phyloP scores from a whole-genome alignment of 2,113 vertebrate genomes.

The Calidris pygmaea region DNA sequence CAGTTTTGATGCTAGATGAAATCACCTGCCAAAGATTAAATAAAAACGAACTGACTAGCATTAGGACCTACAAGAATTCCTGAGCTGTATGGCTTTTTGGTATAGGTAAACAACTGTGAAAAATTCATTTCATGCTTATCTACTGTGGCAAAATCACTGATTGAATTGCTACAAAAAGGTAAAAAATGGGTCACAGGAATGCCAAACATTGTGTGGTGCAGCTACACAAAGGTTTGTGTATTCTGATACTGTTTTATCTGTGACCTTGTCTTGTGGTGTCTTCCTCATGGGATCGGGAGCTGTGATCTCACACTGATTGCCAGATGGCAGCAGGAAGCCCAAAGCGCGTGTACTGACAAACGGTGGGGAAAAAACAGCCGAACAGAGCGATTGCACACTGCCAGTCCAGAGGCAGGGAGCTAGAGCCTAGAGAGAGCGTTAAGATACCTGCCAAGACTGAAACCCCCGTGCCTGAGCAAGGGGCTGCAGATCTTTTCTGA shows the following conservation, averaged over 20 bases:
- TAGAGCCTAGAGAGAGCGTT: neutral
- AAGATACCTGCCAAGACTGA: neutral
- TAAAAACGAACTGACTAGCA: neutral
- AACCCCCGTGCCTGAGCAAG: neutral
- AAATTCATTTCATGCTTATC: neutral
- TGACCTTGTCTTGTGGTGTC: slow-evolving; percentile 45
- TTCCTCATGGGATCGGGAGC: slow-evolving; percentile 9
- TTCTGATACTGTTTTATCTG: slow-evolving; percentile 23
- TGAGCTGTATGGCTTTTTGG: neutral
- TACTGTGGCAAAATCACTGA: neutral
- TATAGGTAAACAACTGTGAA: neutral
- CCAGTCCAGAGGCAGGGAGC: neutral
- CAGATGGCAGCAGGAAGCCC: slow-evolving; percentile 32
- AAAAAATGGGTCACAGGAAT: slow-evolving; percentile 1
- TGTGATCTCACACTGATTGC: slow-evolving; percentile 47
- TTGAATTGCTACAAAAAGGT: neutral
- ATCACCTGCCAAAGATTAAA: neutral
- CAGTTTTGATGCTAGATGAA: neutral
- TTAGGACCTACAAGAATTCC: neutral
- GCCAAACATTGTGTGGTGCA: neutral
- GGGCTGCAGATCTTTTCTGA: neutral
- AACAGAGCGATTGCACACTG: neutral
- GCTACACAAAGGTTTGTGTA: neutral
- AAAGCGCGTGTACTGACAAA: neutral
- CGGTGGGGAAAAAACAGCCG: neutral